A percentile compares a stretch with the other conserved stretches of the same genome.
Conservation (phyloP, 2,797 vertebrate genomes). For the Pempheris klunzingeri region DNA sequence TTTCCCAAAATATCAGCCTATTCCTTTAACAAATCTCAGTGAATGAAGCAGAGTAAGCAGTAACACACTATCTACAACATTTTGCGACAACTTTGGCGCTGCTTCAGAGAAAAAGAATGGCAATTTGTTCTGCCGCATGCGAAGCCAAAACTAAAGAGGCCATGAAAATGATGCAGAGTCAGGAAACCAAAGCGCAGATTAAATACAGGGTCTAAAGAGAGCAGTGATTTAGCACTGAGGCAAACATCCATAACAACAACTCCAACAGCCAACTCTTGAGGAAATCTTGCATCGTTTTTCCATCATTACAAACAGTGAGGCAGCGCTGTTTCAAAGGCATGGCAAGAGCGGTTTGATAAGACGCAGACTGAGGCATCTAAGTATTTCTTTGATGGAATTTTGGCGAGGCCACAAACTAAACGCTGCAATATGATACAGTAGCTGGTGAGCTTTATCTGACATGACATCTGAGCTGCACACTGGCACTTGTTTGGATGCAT, state of each 20-base stretch:
- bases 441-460: constrained; percentile 33
- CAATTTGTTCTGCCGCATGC: background rate
- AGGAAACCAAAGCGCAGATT: background rate
- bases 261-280: constrained; percentile 1
- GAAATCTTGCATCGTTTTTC: constrained; percentile 23
- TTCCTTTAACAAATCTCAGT: background rate
- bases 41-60: background rate
- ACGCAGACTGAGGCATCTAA: constrained; percentile 35
- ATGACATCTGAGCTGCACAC: constrained; percentile 2
- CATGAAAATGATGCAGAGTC: background rate
- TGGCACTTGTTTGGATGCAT: constrained; percentile 24
- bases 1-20: background rate
- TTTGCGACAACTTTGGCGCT: background rate
- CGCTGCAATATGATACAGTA: constrained; percentile 35
- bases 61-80: background rate
- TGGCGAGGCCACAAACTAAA: constrained; percentile 32
- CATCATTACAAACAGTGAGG: constrained; percentile 11
- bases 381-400: constrained; percentile 53
- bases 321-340: background rate
- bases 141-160: constrained; percentile 3
- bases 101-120: background rate
- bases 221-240: background rate
- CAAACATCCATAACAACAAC: constrained; percentile 8
- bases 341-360: constrained; percentile 19
- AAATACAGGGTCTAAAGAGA: constrained; percentile 11